These are phyloP conservation scores for Cyprinus carpio DNA, from an alignment of 2,113 vertebrate species.

Conservation along the genomic window DNA sequence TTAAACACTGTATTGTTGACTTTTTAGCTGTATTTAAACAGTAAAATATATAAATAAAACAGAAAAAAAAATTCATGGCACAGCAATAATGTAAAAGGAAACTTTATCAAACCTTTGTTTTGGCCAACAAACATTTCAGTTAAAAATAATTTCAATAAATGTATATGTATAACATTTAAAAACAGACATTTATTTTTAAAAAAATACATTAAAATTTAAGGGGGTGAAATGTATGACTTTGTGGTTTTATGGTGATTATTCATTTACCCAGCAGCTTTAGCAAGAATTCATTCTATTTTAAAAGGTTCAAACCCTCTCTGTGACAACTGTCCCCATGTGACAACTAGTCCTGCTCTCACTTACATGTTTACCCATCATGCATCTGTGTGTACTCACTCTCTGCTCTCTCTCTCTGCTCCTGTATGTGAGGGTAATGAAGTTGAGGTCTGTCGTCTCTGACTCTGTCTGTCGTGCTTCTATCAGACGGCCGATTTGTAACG, in stretches of 20 bases:
- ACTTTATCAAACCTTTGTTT: background rate
- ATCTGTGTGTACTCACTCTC: conserved; percentile 78
- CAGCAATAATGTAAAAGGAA: background rate
- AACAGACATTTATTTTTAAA: no score
- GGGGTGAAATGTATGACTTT: no score
- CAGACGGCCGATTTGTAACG: conserved; percentile 92
- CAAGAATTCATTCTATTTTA: background rate
- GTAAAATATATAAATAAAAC: background rate
- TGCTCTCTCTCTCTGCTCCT: conserved; percentile 86
- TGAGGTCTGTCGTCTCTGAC: conserved; percentile 88
- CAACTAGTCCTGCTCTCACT: background rate
- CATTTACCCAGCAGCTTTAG: background rate
- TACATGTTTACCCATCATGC: background rate
- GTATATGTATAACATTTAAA: background rate
- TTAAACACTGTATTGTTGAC: background rate
- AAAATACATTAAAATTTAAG: no score
- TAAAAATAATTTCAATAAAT: background rate
- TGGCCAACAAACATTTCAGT: background rate
- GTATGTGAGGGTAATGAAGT: conserved; percentile 89
- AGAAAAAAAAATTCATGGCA: background rate
- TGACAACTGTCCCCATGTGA: background rate
- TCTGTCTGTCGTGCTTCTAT: conserved; percentile 95
- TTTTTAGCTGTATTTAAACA: background rate
- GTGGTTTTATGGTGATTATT: background rate
- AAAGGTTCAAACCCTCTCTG: background rate